Base-by-base conservation (phyloP, 2,888 invertebrate species). In the Lymantria dispar region DNA sequence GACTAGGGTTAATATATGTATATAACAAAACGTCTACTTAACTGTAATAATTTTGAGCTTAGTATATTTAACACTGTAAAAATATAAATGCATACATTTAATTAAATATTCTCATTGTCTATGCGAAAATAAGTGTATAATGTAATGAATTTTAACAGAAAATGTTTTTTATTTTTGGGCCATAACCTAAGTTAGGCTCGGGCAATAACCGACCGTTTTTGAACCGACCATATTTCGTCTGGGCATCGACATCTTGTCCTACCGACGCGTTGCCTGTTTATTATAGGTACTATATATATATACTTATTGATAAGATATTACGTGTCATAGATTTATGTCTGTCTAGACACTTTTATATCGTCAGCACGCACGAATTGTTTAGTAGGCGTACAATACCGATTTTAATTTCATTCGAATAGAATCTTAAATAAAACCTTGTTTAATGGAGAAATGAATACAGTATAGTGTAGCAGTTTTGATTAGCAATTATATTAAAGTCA, bases 161-260 rank as follows among this genome's bases (percentile, higher is more conserved):
- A 42, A 30, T 29, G 7, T 42, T 29, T 42, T 42, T 3, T 29
- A 42, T 10, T 42, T 14, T 7, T 44, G 7, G 31, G 12, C 31
- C 39, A 14, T 12, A 44, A 12, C 29, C 36, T 12, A n/a, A 15
- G 42, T 37, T 45, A 41, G 45, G 46, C 46, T 42, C 37, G 50
- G 50, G 46, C 46, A 50, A 38, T 46, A 50, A 50, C 50, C 50
- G 36, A 22, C 1, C 36, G 15, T n/a, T 44, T 41, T 37, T 42
- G 31, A 48, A 41, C n/a, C 30, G 36, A 36, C 36, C 44, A 44
- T 47, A 47, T 47, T 47, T 38, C 44, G 41, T 47, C 47, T 47
- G 40, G 44, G 36, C 44, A 47, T 47, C 43, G 47, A 44, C 47
- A 36, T 33, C 22, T 8, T 37, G 37, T 44, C 38, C 47, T 36